These are phyloP conservation scores for Torymus auratus DNA, from an alignment of 2,888 invertebrate genomes.

Conservation along the genomic window DNA sequence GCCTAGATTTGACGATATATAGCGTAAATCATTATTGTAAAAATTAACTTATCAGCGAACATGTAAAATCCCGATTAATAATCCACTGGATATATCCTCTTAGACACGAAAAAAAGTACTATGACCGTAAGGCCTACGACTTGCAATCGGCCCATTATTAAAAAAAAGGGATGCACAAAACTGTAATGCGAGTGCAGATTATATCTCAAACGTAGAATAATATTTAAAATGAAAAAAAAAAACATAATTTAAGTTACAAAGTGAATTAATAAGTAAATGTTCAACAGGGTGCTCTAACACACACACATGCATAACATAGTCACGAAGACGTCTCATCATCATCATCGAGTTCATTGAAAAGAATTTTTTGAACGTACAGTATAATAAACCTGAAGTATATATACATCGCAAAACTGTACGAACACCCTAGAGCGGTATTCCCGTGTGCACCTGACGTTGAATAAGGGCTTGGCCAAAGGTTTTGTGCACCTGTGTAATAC, in stretches of 20 bases:
- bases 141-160: slow-evolving; percentile 7
- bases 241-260: slow-evolving; percentile 8
- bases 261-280: slow-evolving; percentile 28
- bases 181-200: slow-evolving; percentile 17
- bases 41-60: too few relatives aligned
- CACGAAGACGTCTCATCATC: too few relatives aligned
- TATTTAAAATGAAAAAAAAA: too few relatives aligned
- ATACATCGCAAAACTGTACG: too few relatives aligned
- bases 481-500: slow-evolving; percentile 13
- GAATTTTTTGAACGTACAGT: too few relatives aligned
- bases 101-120: slow-evolving; percentile 7
- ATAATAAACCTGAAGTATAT: too few relatives aligned
- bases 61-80: too few relatives aligned
- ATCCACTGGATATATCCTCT: slow-evolving; percentile 48
- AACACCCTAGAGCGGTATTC: not conserved
- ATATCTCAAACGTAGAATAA: slow-evolving; percentile 13
- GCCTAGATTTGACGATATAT: slow-evolving; percentile 29
- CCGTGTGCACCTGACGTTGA: not conserved
- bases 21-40: too few relatives aligned
- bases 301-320: not conserved
- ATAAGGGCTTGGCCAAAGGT: slow-evolving; percentile 11
- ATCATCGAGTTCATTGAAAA: too few relatives aligned
- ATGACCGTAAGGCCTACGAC: slow-evolving; percentile 22
- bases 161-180: slow-evolving; percentile 32
- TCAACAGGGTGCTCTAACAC: slow-evolving; percentile 42